Percentiles rank a stretch among this genome's conserved stretches.
Conservation (phyloP, 2,888 invertebrate genomes). For the Chorisops tibialis region DNA sequence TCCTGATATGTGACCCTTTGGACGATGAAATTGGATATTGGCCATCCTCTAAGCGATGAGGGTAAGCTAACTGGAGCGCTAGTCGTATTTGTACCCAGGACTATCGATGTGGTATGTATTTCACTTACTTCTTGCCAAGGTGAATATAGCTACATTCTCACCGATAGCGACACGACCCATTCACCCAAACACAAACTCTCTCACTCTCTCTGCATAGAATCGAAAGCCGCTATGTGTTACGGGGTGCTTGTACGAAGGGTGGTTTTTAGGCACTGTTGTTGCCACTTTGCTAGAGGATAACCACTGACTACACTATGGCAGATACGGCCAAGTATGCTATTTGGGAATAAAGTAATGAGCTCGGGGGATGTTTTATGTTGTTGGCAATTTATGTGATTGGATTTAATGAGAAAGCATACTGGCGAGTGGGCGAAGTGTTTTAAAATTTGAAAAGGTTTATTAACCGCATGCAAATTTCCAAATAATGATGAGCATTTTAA, state of each 20-base stretch:
- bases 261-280: no score
- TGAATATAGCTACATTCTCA: neutral
- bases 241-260: no score
- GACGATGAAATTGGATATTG: constrained; percentile 19
- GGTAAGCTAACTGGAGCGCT: constrained; percentile 12
- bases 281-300: no score
- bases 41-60: neutral
- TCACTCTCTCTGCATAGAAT: no score
- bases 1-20: neutral
- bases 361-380: constrained; percentile 26
- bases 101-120: constrained; percentile 11
- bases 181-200: no score
- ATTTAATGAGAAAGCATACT: constrained; percentile 18
- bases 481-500: constrained; percentile 19
- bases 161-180: no score
- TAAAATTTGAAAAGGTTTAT: constrained; percentile 17
- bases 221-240: no score
- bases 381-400: constrained; percentile 26
- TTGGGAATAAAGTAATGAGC: constrained; percentile 26
- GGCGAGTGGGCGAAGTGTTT: constrained; percentile 9
- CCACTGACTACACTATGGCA: no score
- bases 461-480: constrained; percentile 15
- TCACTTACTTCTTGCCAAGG: constrained; percentile 6
- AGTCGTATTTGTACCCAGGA: constrained; percentile 1
- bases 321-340: constrained; percentile 9